Conservation (phyloP, 2,113 vertebrate species). For the Nothoprocta pentlandii region DNA sequence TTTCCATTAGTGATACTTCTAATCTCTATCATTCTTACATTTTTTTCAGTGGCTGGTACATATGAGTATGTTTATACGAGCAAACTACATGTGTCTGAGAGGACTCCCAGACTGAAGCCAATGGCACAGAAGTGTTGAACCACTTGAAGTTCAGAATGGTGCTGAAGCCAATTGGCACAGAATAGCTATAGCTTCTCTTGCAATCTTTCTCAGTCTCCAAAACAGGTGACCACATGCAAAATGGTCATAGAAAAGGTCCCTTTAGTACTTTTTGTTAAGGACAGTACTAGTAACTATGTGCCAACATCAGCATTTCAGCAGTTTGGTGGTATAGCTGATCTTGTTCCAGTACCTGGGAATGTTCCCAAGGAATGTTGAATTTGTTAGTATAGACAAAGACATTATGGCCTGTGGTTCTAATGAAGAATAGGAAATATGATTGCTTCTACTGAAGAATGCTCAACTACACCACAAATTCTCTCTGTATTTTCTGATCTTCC, state of each 20-base stretch:
- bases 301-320: neutral
- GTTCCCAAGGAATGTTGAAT: neutral
- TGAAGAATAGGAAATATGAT: neutral
- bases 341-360: neutral
- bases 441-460: neutral
- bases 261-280: neutral
- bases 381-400: neutral
- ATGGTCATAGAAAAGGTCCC: neutral
- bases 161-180: neutral
- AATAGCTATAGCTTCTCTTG: neutral
- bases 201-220: neutral
- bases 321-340: neutral
- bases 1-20: neutral
- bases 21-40: neutral
- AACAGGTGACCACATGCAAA: neutral
- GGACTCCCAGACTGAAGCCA: neutral
- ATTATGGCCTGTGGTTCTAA: neutral
- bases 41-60: neutral
- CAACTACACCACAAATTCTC: neutral
- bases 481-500: neutral
- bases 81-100: neutral
- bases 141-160: too few species aligned
- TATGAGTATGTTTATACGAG: neutral
- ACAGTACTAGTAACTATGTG: fast-evolving
- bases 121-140: too few species aligned